phyloP scores from a whole-genome alignment of 1,140 invertebrate species.

The Cryptotermes secundus region DNA sequence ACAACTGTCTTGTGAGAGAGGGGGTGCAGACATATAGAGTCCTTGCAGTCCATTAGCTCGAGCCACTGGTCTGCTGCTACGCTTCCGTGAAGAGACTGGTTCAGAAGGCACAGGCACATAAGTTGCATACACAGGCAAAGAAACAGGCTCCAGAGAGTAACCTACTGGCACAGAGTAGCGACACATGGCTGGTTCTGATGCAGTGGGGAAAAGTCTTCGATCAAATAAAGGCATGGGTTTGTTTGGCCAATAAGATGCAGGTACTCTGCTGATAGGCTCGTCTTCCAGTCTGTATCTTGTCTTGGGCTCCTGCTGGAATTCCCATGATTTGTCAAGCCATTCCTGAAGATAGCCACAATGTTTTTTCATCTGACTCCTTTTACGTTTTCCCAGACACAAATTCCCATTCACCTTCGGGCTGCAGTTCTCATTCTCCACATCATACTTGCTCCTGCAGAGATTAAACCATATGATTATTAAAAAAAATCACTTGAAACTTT shows the following conservation, averaged over 20 bases:
- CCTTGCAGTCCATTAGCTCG: conserved; percentile 31
- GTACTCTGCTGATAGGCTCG: background rate
- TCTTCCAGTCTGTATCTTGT: background rate
- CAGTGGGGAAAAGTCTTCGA: conserved; percentile 52
- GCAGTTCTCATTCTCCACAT: background rate
- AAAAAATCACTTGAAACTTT: background rate
- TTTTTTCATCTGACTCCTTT: conserved; percentile 24
- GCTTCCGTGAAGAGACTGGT: conserved; percentile 43
- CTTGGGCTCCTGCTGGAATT: conserved; percentile 21
- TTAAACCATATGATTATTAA: background rate
- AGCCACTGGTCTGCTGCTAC: conserved; percentile 43
- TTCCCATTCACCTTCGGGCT: background rate
- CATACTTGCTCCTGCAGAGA: background rate
- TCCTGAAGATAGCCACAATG: conserved; percentile 22
- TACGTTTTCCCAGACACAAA: conserved; percentile 21
- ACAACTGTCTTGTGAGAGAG: background rate
- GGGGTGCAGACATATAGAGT: background rate
- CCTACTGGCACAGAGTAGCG: conserved; percentile 51
- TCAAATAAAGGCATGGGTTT: conserved; percentile 34
- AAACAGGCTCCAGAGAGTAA: conserved; percentile 55
- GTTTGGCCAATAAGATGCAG: background rate
- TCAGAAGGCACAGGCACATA: conserved; percentile 40
- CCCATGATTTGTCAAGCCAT: conserved; percentile 28
- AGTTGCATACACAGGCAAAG: conserved; percentile 49
- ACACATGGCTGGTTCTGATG: conserved; percentile 53